Conservation (phyloP, 2,797 vertebrate genomes). For the Adrianichthys oophorus region DNA sequence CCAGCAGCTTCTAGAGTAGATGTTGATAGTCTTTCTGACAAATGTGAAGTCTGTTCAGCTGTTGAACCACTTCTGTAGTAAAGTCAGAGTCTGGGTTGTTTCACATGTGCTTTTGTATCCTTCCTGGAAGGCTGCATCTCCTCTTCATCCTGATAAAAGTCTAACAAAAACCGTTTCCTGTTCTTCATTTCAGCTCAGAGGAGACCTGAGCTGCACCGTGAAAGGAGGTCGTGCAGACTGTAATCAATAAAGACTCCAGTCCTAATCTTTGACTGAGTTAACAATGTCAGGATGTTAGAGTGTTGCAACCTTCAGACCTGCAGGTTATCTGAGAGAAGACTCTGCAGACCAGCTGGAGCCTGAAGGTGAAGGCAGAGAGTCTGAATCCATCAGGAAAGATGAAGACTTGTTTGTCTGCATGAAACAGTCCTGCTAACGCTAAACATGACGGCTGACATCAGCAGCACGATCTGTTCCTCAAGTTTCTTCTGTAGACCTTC, state of each 20-base stretch:
- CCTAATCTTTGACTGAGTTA: background rate
- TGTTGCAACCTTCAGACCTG: background rate
- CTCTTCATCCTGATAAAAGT: background rate
- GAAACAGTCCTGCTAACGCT: no score
- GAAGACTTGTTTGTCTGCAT: no score
- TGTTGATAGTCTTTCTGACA: no score
- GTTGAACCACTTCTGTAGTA: no score
- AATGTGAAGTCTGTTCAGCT: no score
- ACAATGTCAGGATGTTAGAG: background rate
- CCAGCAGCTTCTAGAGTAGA: no score
- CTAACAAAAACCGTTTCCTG: background rate
- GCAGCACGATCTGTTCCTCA: no score
- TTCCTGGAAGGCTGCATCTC: background rate
- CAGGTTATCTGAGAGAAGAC: background rate
- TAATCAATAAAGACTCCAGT: no score
- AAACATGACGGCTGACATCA: no score
- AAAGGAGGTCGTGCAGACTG: background rate
- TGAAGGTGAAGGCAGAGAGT: background rate
- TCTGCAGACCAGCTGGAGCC: constrained; percentile 4
- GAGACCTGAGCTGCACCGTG: background rate
- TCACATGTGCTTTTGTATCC: background rate
- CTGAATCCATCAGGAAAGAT: background rate
- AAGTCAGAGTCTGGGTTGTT: no score
- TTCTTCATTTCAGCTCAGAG: background rate
- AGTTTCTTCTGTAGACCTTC: no score